Evolutionary conservation across 2,797 vertebrate genomes (phyloP).

Genomic region (Cryptoprocta ferox): DNA sequence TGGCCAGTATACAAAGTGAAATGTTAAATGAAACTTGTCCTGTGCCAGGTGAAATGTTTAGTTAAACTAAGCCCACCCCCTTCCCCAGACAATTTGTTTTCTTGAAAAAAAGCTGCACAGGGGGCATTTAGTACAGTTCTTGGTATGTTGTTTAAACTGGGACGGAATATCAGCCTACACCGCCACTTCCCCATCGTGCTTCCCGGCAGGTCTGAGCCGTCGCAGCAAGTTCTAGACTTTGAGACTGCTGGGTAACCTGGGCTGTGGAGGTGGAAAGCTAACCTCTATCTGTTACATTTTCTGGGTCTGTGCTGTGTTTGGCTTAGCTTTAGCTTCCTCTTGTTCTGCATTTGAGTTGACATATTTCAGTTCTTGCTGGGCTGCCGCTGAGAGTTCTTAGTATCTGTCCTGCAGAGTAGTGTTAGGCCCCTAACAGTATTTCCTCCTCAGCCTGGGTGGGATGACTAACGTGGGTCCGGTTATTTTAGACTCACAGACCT

Average conservation of each 20-base stretch:
- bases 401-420: not conserved
- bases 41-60: not conserved
- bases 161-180: not conserved
- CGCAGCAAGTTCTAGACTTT: not conserved
- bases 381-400: not conserved
- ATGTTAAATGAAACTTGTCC: not conserved
- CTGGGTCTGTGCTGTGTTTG: not conserved
- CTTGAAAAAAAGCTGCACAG: not conserved
- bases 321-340: not conserved
- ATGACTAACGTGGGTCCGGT: not conserved
- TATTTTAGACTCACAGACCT: not conserved
- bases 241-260: not conserved
- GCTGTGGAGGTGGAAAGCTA: not conserved
- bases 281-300: not conserved
- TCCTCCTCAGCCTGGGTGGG: not conserved
- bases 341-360: not conserved
- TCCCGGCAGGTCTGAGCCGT: not conserved
- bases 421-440: not conserved
- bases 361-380: not conserved
- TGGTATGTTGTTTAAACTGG: not conserved
- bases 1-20: not conserved
- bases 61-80: not conserved
- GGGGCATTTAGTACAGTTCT: not conserved
- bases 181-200: fast-evolving
- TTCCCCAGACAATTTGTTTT: not conserved